These are phyloP conservation scores for Sycophila sp. DNA, from an alignment of 1,140 invertebrate species.

Conservation along the genomic window DNA sequence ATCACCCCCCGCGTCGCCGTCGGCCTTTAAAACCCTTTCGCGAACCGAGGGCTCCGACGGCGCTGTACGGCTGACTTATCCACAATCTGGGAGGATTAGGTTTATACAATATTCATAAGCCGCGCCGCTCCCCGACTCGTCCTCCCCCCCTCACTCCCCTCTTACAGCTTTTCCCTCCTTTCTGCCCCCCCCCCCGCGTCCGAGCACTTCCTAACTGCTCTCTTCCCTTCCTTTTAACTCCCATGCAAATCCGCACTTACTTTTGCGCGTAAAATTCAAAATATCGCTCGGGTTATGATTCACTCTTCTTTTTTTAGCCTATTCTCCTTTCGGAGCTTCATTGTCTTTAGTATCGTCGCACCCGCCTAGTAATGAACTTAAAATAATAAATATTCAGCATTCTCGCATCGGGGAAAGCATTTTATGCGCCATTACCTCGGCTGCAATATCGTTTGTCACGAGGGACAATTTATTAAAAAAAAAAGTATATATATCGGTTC, in stretches of 20 bases:
- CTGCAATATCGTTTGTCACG: too few species aligned
- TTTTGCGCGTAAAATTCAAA: conserved; percentile 12
- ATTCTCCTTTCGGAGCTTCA: conserved; percentile 8
- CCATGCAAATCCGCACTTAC: conserved; percentile 20
- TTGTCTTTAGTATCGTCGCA: background rate
- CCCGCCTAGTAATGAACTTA: conserved; percentile 11
- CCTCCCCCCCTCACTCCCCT: conserved; percentile 13
- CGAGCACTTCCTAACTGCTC: conserved; percentile 25
- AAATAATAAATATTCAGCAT: too few species aligned
- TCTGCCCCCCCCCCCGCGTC: conserved; percentile 11
- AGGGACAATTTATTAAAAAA: too few species aligned
- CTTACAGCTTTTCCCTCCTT: conserved; percentile 32
- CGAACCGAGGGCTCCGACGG: conserved; percentile 33
- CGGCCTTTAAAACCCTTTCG: conserved; percentile 47
- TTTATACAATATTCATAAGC: conserved; percentile 64
- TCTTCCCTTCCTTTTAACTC: conserved; percentile 13
- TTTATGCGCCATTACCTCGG: too few species aligned
- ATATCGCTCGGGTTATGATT: background rate
- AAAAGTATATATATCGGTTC: too few species aligned
- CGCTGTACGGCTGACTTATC: conserved; percentile 54
- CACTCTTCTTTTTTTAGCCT: too few species aligned
- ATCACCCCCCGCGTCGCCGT: background rate
- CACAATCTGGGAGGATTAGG: conserved; percentile 60
- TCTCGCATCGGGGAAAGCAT: too few species aligned
- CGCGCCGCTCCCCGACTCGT: conserved; percentile 40